These are phyloP conservation scores for Hirtodrosophila histrioides DNA, from an alignment of 2,888 invertebrate species.

Conservation along the genomic window DNA sequence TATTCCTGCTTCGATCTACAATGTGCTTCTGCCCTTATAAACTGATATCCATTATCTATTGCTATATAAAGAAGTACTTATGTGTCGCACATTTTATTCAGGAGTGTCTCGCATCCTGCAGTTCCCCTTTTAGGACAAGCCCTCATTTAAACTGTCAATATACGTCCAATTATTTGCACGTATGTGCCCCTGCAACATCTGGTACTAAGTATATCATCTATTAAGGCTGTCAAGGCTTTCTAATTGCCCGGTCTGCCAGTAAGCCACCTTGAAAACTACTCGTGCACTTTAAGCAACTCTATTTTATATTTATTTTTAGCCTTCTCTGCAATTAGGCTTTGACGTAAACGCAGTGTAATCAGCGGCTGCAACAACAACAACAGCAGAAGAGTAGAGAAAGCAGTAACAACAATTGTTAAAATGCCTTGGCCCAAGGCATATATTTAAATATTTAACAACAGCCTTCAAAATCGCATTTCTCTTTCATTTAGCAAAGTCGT, in stretches of 20 bases:
- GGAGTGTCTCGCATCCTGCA: neutral
- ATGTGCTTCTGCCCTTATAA: too few relatives aligned
- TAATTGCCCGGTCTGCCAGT: slow-evolving; percentile 14
- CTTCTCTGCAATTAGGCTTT: slow-evolving; percentile 66
- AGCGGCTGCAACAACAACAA: slow-evolving; percentile 30
- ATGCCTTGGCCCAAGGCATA: slow-evolving; percentile 52
- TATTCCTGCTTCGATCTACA: too few relatives aligned
- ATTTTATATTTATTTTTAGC: slow-evolving; percentile 51
- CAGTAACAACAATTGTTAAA: slow-evolving; percentile 33
- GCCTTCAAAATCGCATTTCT: slow-evolving; percentile 77
- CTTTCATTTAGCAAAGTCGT: slow-evolving; percentile 58
- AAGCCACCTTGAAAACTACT: slow-evolving; percentile 48
- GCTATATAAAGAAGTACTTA: too few relatives aligned
- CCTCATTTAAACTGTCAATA: slow-evolving; percentile 12
- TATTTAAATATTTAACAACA: slow-evolving; percentile 76
- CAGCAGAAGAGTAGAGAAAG: slow-evolving; percentile 2
- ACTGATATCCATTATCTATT: too few relatives aligned
- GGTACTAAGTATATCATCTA: neutral
- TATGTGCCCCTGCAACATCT: too few relatives aligned
- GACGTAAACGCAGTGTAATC: slow-evolving; percentile 60
- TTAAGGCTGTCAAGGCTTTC: slow-evolving; percentile 21
- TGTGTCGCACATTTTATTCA: too few relatives aligned
- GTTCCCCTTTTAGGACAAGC: neutral
- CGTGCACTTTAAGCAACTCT: slow-evolving; percentile 40
- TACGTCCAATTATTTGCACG: too few relatives aligned